A percentile compares a stretch with the other conserved stretches of the same genome.
phyloP scores from a whole-genome alignment of 2,797 vertebrate species.

The Triplophysa bombifrons region DNA sequence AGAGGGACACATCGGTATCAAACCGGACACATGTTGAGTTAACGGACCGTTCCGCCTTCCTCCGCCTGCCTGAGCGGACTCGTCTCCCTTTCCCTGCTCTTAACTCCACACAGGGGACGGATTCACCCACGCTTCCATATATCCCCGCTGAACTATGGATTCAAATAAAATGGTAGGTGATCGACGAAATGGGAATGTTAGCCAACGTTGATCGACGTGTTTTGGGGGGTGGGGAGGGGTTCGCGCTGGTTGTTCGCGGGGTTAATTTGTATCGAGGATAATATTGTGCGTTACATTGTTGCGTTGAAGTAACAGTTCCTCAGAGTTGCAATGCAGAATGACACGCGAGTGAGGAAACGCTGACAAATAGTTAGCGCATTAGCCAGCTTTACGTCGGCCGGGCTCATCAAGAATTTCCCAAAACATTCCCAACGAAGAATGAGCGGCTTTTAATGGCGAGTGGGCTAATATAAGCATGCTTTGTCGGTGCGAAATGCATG shows the following conservation, averaged over 20 bases:
- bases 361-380: background rate
- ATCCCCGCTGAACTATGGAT: conserved; percentile 68
- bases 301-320: background rate
- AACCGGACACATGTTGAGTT: conserved; percentile 81
- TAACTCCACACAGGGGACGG: conserved; percentile 22
- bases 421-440: conserved; percentile 11
- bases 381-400: background rate
- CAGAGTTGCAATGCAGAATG: background rate
- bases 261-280: conserved; percentile 27
- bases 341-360: background rate
- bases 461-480: background rate
- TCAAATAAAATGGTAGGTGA: conserved; percentile 79
- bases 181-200: background rate
- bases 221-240: conserved; percentile 7
- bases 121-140: conserved; percentile 14
- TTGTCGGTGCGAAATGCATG: background rate
- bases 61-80: conserved; percentile 50
- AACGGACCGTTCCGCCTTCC: conserved; percentile 65
- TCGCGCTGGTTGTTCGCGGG: conserved; percentile 24
- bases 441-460: background rate
- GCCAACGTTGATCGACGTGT: conserved; percentile 17
- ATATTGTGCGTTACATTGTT: background rate
- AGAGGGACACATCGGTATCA: conserved; percentile 66
- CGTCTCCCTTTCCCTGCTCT: conserved; percentile 17
- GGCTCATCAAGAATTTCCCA: background rate